phyloP scores from a whole-genome alignment of 2,888 invertebrate species.

The Orthosia gracilis region DNA sequence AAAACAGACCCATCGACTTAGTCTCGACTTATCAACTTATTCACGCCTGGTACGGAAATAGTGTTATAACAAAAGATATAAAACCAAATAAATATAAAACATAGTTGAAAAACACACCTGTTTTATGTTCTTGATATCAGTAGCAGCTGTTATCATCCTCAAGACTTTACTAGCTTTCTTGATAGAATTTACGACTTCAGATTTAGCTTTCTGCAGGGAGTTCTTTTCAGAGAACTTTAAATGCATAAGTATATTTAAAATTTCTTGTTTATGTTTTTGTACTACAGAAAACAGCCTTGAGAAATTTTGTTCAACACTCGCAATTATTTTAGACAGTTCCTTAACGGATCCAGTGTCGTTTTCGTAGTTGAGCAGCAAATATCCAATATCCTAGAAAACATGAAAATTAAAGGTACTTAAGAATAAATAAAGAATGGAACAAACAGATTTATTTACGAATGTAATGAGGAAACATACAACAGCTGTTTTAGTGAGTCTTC shows the following conservation, averaged over 20 bases:
- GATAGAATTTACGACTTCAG: constrained; percentile 75
- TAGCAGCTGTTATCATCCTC: constrained; percentile 66
- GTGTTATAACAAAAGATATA: too few relatives aligned
- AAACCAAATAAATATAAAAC: too few relatives aligned
- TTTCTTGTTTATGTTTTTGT: constrained; percentile 88
- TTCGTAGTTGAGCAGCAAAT: constrained; percentile 79
- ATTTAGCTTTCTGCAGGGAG: constrained; percentile 78
- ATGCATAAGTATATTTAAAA: constrained; percentile 79
- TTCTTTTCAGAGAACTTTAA: constrained; percentile 78
- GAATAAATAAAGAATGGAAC: neutral
- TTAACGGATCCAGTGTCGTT: constrained; percentile 76
- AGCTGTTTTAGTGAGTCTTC: constrained; percentile 86
- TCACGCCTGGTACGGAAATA: too few relatives aligned
- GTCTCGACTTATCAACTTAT: too few relatives aligned
- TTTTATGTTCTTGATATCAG: constrained; percentile 75
- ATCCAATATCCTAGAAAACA: constrained; percentile 83
- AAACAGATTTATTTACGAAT: neutral
- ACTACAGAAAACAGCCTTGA: constrained; percentile 87
- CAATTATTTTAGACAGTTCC: constrained; percentile 76
- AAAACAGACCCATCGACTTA: too few relatives aligned
- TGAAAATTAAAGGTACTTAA: neutral
- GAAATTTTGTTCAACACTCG: constrained; percentile 88
- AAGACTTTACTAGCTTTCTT: constrained; percentile 77
- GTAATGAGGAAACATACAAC: constrained; percentile 73
- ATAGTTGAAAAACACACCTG: constrained; percentile 73